Evolutionary conservation across 1,140 invertebrate genomes (phyloP), one percentile per base, ranked within the genome.

Genomic region (Oreohelix idahoensis): DNA sequence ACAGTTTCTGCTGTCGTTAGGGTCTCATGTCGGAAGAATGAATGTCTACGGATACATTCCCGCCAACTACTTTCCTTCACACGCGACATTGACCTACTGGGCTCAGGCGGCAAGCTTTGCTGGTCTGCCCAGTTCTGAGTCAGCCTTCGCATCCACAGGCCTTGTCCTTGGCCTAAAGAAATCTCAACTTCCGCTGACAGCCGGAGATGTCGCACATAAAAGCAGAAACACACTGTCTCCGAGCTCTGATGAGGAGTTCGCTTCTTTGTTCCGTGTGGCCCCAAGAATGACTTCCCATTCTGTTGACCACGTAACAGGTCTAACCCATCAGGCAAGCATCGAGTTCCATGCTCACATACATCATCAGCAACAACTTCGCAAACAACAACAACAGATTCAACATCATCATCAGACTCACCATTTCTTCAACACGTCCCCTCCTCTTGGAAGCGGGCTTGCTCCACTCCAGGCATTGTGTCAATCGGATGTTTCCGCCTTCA

Each of bases 391-490:
- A 32, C 77, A 79, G 32, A 15, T 53, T 8, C 29, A 36, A 17
- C 53, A 66, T n/a, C 77, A 79, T 13, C 53, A 69, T 35, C 63
- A 45, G 13, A 66, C 49, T 26, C 51, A 36, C 11, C 79, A 49
- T 39, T 80, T 80, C n/a, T 73, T 69, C 23, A 58, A n/a, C 15
- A 10, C 38, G 0, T 79, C 82, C 1, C 84, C 84, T 2, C 79
- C 86, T n/a, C 71, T 79, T 11, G 83, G 83, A 0, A 88, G 85
- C 23, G 88, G 87, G 1, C 74, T 89, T 10, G 88, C 87, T 0
- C 87, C 85, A 8, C 84, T 89, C 8, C 85, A 88, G 78, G 87
- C 86, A 0, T 84, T 89, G n/a, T 89, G 88, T 84, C 84, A 86
- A 45, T 84, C 86, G 0, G 87, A 87, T 71, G 85, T 88, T 10